Evolutionary conservation across 2,797 vertebrate species (phyloP).

Genomic region (Acipenser transmontanus): DNA sequence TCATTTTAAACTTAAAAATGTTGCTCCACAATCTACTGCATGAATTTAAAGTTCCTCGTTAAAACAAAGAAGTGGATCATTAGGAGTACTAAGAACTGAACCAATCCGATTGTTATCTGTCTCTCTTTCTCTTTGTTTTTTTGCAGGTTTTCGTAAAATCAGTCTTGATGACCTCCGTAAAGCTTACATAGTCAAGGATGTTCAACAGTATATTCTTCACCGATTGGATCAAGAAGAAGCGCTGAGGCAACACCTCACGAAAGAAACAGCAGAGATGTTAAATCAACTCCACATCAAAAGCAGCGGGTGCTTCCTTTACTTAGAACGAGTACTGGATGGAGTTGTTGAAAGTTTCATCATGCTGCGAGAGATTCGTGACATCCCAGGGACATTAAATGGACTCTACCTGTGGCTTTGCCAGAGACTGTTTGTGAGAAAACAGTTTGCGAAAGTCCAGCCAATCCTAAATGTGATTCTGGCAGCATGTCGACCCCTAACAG

Average conservation of each 20-base stretch:
- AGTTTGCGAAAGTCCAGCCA: slow-evolving; percentile 95
- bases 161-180: slow-evolving; percentile 95
- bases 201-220: slow-evolving; percentile 98
- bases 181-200: slow-evolving; percentile 95
- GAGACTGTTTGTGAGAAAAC: slow-evolving; percentile 95
- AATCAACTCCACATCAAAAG: slow-evolving; percentile 99
- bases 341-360: slow-evolving; percentile 97
- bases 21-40: too few relatives aligned
- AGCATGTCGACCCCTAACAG: slow-evolving; percentile 82
- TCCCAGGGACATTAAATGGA: slow-evolving; percentile 93
- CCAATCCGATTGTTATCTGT: too few relatives aligned
- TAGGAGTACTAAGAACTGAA: too few relatives aligned
- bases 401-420: slow-evolving; percentile 98
- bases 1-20: too few relatives aligned
- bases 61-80: too few relatives aligned
- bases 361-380: slow-evolving; percentile 95
- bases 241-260: slow-evolving; percentile 91
- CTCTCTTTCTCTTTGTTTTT: not conserved
- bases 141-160: slow-evolving; percentile 91
- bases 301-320: slow-evolving; percentile 95
- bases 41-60: too few relatives aligned
- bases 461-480: slow-evolving; percentile 95
- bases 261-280: slow-evolving; percentile 96
- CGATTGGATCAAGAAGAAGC: slow-evolving; percentile 94
- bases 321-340: slow-evolving; percentile 92